A percentile compares a stretch with the other conserved stretches of the same genome.
Conservation (phyloP, 2,888 invertebrate species). For the Heliothis peltigera region DNA sequence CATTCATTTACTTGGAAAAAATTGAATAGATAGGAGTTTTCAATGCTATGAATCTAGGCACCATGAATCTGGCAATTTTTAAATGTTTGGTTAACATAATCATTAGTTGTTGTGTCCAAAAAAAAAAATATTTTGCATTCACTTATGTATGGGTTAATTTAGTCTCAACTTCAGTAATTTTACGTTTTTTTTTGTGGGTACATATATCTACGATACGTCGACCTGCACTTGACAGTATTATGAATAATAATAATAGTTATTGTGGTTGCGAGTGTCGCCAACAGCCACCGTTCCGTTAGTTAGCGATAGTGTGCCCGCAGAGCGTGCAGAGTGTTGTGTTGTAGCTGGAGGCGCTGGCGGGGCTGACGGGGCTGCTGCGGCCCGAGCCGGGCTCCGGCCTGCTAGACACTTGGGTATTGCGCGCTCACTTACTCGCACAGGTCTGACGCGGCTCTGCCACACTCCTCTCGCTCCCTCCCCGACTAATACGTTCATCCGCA, state of each 20-base stretch:
- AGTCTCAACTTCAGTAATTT: no score
- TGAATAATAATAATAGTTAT: no score
- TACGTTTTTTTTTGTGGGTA: no score
- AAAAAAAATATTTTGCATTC: no score
- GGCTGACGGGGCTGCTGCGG: conserved; percentile 88
- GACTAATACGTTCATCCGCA: conserved; percentile 55
- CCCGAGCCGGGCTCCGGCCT: conserved; percentile 86
- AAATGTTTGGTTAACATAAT: conserved; percentile 15
- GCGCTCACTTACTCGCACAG: conserved; percentile 90
- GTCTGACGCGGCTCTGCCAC: conserved; percentile 84
- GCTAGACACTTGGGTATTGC: conserved; percentile 90
- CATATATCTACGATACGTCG: neutral
- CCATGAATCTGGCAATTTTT: neutral
- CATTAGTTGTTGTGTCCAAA: no score
- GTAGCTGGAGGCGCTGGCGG: conserved; percentile 90
- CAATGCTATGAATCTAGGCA: no score
- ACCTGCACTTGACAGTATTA: no score
- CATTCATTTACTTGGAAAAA: conserved; percentile 50
- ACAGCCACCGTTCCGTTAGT: conserved; percentile 7
- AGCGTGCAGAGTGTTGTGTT: conserved; percentile 73
- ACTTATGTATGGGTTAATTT: no score
- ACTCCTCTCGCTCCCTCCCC: conserved; percentile 67
- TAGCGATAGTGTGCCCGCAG: neutral
- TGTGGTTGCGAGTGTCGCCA: conserved; percentile 14
- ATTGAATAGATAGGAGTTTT: conserved; percentile 3